These are phyloP conservation scores for Conus canariensis DNA, from an alignment of 2,888 invertebrate species.

Conservation along the genomic window DNA sequence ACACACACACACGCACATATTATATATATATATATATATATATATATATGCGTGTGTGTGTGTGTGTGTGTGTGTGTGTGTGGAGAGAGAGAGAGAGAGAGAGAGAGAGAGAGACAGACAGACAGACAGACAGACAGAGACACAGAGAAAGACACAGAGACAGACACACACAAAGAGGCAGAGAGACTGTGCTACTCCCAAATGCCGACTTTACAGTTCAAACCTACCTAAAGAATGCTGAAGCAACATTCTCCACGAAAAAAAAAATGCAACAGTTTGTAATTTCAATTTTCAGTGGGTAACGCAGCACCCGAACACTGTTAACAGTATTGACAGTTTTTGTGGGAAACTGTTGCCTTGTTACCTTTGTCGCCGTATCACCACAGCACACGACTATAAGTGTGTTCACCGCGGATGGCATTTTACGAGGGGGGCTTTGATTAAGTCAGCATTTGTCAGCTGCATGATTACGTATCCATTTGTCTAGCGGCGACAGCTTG, in stretches of 20 bases:
- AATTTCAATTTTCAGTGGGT: no score
- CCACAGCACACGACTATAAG: neutral
- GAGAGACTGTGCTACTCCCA: neutral
- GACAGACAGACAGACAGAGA: neutral
- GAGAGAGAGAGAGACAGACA: conserved; percentile 9
- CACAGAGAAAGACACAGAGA: neutral
- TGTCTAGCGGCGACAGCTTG: neutral
- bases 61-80: neutral
- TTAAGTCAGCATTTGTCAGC: conserved; percentile 26
- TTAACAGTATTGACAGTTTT: no score
- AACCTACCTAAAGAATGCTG: no score
- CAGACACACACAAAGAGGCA: neutral
- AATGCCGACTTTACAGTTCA: no score
- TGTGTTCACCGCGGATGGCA: no score
- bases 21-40: no score
- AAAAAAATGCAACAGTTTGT: no score
- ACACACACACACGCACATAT: no score
- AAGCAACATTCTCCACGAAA: no score
- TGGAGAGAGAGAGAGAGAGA: conserved; percentile 24
- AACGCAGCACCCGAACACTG: no score
- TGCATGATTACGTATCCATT: conserved; percentile 25
- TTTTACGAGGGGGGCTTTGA: neutral
- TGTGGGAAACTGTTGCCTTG: no score
- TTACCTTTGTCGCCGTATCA: no score
- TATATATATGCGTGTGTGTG: neutral